phyloP scores from a whole-genome alignment of 35 echinoderm and acorn worm genomes.

The Anneissia japonica region DNA sequence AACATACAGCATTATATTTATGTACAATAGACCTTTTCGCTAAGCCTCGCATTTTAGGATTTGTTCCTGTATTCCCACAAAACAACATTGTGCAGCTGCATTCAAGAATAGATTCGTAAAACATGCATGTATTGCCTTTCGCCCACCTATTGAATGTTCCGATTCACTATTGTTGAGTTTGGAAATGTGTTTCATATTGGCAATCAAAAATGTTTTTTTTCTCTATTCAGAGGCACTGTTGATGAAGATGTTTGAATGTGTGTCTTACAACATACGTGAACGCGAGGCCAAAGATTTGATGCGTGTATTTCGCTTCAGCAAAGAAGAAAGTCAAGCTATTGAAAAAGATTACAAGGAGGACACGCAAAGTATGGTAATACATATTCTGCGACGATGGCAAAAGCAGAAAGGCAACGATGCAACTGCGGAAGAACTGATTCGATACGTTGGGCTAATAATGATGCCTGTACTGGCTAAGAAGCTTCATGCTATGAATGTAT shows the following conservation, averaged over 20 bases:
- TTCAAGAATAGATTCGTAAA: neutral
- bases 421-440: constrained; percentile 59
- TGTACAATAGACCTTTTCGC: neutral
- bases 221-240: constrained; percentile 57
- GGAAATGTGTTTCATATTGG: neutral
- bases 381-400: constrained; percentile 49
- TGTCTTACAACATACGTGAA: constrained; percentile 74
- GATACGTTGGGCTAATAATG: constrained; percentile 65
- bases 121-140: neutral
- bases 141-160: neutral
- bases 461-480: constrained; percentile 75
- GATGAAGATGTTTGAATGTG: constrained; percentile 74
- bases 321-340: constrained; percentile 55
- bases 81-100: neutral
- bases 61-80: neutral
- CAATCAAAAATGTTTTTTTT: neutral
- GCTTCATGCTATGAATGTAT: constrained; percentile 54
- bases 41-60: neutral
- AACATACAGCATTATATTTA: no score
- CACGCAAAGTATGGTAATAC: constrained; percentile 57
- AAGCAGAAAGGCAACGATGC: constrained; percentile 29
- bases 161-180: neutral
- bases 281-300: constrained; percentile 87
- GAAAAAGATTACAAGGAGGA: constrained; percentile 53
- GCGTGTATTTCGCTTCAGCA: constrained; percentile 89